Evolutionary conservation across 92 coral and sea anemone species (phyloP).

Genomic region (Montipora capitata): DNA sequence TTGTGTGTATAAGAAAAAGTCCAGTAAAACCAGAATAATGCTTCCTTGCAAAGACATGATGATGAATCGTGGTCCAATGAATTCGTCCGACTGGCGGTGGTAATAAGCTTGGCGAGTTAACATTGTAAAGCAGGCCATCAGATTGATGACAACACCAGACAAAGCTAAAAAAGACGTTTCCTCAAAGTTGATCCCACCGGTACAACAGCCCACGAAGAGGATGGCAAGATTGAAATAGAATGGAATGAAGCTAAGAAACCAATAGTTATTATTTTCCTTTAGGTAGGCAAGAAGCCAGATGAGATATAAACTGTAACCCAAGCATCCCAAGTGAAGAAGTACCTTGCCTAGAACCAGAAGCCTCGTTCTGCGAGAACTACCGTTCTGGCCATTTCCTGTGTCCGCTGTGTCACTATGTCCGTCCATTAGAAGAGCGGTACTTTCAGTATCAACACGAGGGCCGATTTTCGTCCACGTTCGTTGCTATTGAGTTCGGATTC

Average conservation of each 20-base stretch:
- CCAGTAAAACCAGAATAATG: slow-evolving; percentile 52
- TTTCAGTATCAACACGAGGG: too few species aligned
- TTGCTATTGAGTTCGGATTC: too few species aligned
- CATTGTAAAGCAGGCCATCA: slow-evolving; percentile 62
- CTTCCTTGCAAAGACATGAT: slow-evolving; percentile 53
- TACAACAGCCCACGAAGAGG: background rate
- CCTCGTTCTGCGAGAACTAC: too few species aligned
- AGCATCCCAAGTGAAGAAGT: background rate
- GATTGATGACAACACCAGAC: slow-evolving; percentile 23
- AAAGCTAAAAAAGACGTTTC: background rate
- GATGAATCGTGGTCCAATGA: slow-evolving; percentile 45
- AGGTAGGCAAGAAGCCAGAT: slow-evolving; percentile 42
- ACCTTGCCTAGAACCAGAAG: too few species aligned
- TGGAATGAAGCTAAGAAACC: slow-evolving; percentile 27
- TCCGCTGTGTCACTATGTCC: too few species aligned
- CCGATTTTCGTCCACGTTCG: too few species aligned
- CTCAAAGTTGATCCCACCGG: background rate
- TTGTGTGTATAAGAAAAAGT: slow-evolving; percentile 20
- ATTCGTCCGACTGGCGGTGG: slow-evolving; percentile 6
- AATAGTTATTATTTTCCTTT: slow-evolving; percentile 28
- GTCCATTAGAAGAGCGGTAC: too few species aligned
- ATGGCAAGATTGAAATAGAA: background rate
- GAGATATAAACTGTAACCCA: slow-evolving; percentile 29
- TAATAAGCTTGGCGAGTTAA: slow-evolving; percentile 60
- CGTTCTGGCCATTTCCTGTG: too few species aligned